These are phyloP conservation scores for Ectemnius continuus DNA, from an alignment of 2,888 invertebrate species.

Conservation along the genomic window DNA sequence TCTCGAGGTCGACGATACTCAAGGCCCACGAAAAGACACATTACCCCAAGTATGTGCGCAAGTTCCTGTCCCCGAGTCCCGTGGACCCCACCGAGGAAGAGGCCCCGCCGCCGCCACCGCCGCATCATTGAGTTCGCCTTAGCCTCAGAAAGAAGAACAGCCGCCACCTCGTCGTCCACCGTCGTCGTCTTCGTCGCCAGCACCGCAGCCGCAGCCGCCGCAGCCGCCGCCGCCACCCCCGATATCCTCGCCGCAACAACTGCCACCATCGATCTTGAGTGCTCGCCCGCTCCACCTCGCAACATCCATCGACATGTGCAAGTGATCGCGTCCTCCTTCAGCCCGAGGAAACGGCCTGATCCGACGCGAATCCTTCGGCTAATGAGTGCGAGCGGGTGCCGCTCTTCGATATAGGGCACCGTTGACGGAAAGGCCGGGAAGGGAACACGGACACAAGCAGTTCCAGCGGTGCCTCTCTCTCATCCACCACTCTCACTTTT, in stretches of 20 bases:
- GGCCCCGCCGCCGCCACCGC: conserved; percentile 73
- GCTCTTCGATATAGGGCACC: background rate
- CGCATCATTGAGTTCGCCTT: conserved; percentile 71
- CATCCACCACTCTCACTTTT: conserved; percentile 34
- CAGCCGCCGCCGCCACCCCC: background rate
- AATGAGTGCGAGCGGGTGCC: background rate
- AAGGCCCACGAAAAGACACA: conserved; percentile 96
- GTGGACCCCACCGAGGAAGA: conserved; percentile 91
- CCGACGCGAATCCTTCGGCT: background rate
- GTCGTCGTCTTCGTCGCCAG: conserved; percentile 22
- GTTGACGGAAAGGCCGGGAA: conserved; percentile 23
- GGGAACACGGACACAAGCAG: conserved; percentile 41
- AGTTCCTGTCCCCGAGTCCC: conserved; percentile 92
- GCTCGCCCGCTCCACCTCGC: background rate
- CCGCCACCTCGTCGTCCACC: conserved; percentile 40
- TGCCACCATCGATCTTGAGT: conserved; percentile 6
- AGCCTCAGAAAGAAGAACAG: conserved; percentile 47
- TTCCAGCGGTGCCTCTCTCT: conserved; percentile 46
- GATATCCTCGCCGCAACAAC: conserved; percentile 8
- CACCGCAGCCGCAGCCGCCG: background rate
- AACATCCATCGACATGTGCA: conserved; percentile 12
- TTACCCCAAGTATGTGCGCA: conserved; percentile 93
- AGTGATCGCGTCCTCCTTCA: background rate
- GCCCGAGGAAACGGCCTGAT: background rate
- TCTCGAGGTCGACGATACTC: conserved; percentile 92